These are phyloP conservation scores for Nemotelus pantherinus DNA, from an alignment of 2,888 invertebrate genomes.

Conservation along the genomic window DNA sequence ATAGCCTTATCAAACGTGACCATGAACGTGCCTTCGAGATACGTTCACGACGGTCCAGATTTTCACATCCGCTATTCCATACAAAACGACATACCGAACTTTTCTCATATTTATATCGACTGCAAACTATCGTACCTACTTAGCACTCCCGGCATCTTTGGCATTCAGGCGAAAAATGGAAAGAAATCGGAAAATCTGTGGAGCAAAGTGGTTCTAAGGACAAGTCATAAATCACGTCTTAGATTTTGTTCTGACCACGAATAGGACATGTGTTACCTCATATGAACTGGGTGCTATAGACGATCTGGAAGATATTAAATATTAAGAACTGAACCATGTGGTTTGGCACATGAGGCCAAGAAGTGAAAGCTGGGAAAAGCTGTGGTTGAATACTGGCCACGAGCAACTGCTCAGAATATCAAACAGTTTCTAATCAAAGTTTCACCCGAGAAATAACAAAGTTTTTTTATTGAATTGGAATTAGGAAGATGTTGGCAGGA, in stretches of 20 bases:
- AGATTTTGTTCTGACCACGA: slow-evolving; percentile 39
- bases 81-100: neutral
- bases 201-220: slow-evolving; percentile 45
- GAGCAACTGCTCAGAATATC: slow-evolving; percentile 21
- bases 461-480: slow-evolving; percentile 22
- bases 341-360: slow-evolving; percentile 22
- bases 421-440: slow-evolving; percentile 36
- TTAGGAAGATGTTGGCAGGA: too few species aligned
- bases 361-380: slow-evolving; percentile 20
- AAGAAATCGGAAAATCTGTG: slow-evolving; percentile 41
- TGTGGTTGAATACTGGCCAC: slow-evolving; percentile 15
- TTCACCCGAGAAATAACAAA: neutral
- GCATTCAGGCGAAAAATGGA: slow-evolving; percentile 28
- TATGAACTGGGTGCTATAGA: slow-evolving; percentile 41
- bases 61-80: neutral
- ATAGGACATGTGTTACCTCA: slow-evolving; percentile 44
- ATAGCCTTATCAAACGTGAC: slow-evolving; percentile 45
- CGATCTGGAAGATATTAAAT: slow-evolving; percentile 43
- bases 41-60: neutral
- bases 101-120: slow-evolving; percentile 30
- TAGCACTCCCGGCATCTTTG: slow-evolving; percentile 27
- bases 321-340: slow-evolving; percentile 42
- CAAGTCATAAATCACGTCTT: slow-evolving; percentile 43
- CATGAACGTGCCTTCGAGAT: slow-evolving; percentile 26
- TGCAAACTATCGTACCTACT: slow-evolving; percentile 14